Evolutionary conservation across 2,797 vertebrate species (phyloP).

Genomic region (Sternarchorhynchus goeldii): DNA sequence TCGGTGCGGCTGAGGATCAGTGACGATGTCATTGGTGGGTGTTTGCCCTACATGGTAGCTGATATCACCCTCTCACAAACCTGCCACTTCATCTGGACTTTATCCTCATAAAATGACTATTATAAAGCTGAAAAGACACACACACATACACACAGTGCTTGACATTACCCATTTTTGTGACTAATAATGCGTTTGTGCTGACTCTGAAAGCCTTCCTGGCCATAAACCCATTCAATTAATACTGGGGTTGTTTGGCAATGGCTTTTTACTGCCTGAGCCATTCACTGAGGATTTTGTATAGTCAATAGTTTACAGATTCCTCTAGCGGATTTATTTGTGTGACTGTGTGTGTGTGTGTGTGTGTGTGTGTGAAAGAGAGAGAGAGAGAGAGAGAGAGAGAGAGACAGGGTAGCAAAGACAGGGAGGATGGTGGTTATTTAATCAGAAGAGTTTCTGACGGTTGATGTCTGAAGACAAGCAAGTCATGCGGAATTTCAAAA

Average conservation of each 20-base stretch:
- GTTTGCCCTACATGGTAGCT: conserved; percentile 10
- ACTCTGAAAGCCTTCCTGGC: conserved; percentile 50
- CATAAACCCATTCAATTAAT: conserved; percentile 66
- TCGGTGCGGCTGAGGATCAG: not conserved
- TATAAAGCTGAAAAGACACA: not conserved
- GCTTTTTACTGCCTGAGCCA: conserved; percentile 59
- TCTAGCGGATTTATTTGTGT: conserved; percentile 53
- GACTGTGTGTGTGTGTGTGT: conserved; percentile 48
- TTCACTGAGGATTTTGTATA: conserved; percentile 58
- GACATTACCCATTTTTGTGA: conserved; percentile 22
- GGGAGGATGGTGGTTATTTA: not conserved
- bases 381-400: conserved; percentile 15
- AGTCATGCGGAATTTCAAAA: conserved; percentile 14
- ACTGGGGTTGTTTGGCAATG: conserved; percentile 17
- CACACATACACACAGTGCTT: not conserved
- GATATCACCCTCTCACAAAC: not conserved
- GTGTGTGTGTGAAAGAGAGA: conserved; percentile 53
- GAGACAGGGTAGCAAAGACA: not conserved
- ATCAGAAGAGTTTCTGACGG: not conserved
- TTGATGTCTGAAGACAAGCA: conserved; percentile 1
- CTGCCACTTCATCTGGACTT: not conserved
- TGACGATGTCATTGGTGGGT: not conserved
- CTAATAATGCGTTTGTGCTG: conserved; percentile 59
- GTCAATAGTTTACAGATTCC: conserved; percentile 60
- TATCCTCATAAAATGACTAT: not conserved